These are phyloP conservation scores for Pantherophis vulpinus DNA, from an alignment of 2,797 vertebrate species.

Conservation along the genomic window DNA sequence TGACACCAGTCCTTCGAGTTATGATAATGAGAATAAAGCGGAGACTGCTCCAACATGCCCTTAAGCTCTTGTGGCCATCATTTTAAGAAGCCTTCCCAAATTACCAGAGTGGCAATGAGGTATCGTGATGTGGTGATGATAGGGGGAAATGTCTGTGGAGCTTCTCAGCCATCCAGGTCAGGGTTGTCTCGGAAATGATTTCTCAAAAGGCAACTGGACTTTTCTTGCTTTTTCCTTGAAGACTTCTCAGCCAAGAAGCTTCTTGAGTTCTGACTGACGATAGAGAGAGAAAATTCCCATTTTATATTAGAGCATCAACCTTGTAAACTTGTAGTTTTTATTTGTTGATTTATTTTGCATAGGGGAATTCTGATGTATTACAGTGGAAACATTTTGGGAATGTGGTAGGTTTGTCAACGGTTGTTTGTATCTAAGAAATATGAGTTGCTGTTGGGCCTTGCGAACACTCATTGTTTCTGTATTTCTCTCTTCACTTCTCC, in stretches of 20 bases:
- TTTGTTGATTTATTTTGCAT: not conserved
- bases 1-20: not conserved
- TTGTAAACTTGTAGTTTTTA: not conserved
- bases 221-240: too few relatives aligned
- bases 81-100: not conserved
- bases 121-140: not conserved
- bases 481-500: conserved; percentile 60
- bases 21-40: not conserved
- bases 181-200: not conserved
- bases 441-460: conserved; percentile 13
- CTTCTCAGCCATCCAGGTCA: not conserved
- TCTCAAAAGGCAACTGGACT: not conserved
- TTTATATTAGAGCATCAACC: not conserved
- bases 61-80: not conserved
- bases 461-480: conserved; percentile 40
- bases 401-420: not conserved
- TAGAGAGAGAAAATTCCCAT: not conserved
- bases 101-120: not conserved
- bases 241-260: too few relatives aligned
- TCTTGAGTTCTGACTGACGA: too few relatives aligned
- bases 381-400: not conserved
- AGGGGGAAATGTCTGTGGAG: not conserved
- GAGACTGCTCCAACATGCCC: not conserved
- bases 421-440: not conserved
- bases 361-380: not conserved